A percentile compares a stretch with the other conserved stretches of the same genome.
Conservation (phyloP, 1,140 invertebrate species). For the Paralvinella palmiformis region DNA sequence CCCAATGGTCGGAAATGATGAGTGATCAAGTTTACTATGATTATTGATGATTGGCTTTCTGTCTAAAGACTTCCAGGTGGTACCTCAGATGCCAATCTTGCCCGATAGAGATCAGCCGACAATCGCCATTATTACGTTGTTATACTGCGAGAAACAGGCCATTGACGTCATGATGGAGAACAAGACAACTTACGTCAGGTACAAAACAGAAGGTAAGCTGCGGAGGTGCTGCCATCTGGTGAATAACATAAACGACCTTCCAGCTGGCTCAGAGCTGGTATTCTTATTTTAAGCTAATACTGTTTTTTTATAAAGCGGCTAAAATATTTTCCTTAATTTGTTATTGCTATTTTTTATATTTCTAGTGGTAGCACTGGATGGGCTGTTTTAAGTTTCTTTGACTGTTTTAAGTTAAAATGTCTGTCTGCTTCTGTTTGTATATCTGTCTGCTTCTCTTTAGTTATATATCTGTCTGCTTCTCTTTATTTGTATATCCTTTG, state of each 20-base stretch:
- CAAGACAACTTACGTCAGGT: conserved; percentile 94
- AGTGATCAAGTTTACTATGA: too few relatives aligned
- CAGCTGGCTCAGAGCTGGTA: neutral
- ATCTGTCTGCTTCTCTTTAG: too few relatives aligned
- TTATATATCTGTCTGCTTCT: too few relatives aligned
- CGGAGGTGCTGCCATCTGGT: neutral
- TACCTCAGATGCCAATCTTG: conserved; percentile 91
- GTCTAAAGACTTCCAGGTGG: conserved; percentile 52
- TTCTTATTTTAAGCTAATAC: neutral
- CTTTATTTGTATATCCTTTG: too few relatives aligned
- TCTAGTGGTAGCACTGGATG: neutral
- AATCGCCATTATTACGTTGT: conserved; percentile 94
- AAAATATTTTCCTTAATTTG: neutral
- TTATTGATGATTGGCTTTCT: too few relatives aligned
- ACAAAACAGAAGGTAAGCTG: conserved; percentile 89
- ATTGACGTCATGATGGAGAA: conserved; percentile 98
- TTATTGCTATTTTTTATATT: neutral
- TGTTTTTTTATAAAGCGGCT: neutral
- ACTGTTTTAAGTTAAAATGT: too few relatives aligned
- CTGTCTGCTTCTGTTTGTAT: too few relatives aligned
- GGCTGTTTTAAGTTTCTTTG: neutral
- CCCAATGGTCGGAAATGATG: too few relatives aligned
- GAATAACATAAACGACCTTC: neutral
- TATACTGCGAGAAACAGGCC: conserved; percentile 97
- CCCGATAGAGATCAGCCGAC: conserved; percentile 87